Conservation (phyloP, 92 coral and sea anemone species). For the Bergia puertoricense region DNA sequence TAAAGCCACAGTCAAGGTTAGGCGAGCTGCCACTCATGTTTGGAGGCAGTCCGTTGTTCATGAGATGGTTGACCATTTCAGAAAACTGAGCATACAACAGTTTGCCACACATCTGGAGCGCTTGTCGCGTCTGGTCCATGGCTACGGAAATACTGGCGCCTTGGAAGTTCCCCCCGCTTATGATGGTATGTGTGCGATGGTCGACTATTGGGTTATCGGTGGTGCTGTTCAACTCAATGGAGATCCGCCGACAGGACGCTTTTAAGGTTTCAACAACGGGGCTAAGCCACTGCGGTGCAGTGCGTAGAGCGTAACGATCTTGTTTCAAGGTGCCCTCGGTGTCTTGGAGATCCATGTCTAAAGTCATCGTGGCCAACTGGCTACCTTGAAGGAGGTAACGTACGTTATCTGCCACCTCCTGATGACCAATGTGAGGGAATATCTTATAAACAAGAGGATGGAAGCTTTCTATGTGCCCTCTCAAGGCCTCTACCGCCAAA, state of each 20-base stretch:
- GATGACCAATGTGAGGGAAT: slow-evolving; percentile 50
- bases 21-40: slow-evolving; percentile 49
- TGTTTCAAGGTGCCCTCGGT: slow-evolving; percentile 45
- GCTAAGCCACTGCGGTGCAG: slow-evolving; percentile 56
- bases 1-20: slow-evolving; percentile 50
- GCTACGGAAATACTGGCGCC: slow-evolving; percentile 50
- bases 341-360: slow-evolving; percentile 33
- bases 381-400: slow-evolving; percentile 41
- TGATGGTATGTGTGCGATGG: slow-evolving; percentile 28
- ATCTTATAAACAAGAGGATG: slow-evolving; percentile 43
- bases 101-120: slow-evolving; percentile 56
- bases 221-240: slow-evolving; percentile 48
- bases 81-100: slow-evolving; percentile 53
- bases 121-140: slow-evolving; percentile 57
- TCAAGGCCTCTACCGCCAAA: slow-evolving; percentile 45
- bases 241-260: slow-evolving; percentile 43
- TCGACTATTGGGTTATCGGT: slow-evolving; percentile 53
- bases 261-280: slow-evolving; percentile 49
- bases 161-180: slow-evolving; percentile 54
- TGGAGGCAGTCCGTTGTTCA: slow-evolving; percentile 54
- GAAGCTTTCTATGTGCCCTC: slow-evolving; percentile 47
- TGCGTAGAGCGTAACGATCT: slow-evolving; percentile 56
- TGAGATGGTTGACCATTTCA: slow-evolving; percentile 42
- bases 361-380: slow-evolving; percentile 41
- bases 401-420: slow-evolving; percentile 50